phyloP scores from a whole-genome alignment of 2,797 vertebrate species.

The Sebastes minor region DNA sequence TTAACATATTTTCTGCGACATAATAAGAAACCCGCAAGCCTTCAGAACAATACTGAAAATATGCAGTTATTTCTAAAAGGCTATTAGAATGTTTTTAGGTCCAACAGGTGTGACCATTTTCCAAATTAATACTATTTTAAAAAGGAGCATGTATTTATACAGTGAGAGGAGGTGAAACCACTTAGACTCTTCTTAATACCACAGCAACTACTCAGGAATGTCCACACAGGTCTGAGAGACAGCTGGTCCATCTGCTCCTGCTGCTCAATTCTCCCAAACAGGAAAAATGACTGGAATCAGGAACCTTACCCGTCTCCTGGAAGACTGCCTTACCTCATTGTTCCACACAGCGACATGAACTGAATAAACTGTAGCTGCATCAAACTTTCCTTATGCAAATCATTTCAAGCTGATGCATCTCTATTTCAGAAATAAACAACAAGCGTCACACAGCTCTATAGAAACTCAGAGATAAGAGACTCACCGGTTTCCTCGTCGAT shows the following conservation, averaged over 20 bases:
- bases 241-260: constrained; percentile 78
- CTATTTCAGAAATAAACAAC: constrained; percentile 42
- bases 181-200: constrained; percentile 48
- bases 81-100: not conserved
- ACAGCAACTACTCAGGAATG: constrained; percentile 74
- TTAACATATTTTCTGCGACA: constrained; percentile 73
- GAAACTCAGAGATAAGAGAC: constrained; percentile 38
- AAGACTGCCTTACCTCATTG: constrained; percentile 44
- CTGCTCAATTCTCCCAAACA: constrained; percentile 56
- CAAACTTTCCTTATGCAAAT: constrained; percentile 23
- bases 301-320: constrained; percentile 45
- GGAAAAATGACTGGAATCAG: constrained; percentile 70
- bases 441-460: constrained; percentile 6
- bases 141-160: constrained; percentile 1
- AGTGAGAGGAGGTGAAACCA: constrained; percentile 42
- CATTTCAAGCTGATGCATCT: constrained; percentile 23
- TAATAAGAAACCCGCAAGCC: constrained; percentile 42
- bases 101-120: constrained; percentile 7
- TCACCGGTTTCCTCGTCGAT: constrained; percentile 97
- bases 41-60: constrained; percentile 13
- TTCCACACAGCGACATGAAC: constrained; percentile 29
- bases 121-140: constrained; percentile 22
- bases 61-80: not conserved
- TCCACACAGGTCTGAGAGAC: constrained; percentile 74
- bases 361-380: constrained; percentile 18